Evolutionary conservation across 1,140 invertebrate genomes (phyloP), one percentile per base, ranked within the genome.

Genomic region (Meloidogyne hapla): DNA sequence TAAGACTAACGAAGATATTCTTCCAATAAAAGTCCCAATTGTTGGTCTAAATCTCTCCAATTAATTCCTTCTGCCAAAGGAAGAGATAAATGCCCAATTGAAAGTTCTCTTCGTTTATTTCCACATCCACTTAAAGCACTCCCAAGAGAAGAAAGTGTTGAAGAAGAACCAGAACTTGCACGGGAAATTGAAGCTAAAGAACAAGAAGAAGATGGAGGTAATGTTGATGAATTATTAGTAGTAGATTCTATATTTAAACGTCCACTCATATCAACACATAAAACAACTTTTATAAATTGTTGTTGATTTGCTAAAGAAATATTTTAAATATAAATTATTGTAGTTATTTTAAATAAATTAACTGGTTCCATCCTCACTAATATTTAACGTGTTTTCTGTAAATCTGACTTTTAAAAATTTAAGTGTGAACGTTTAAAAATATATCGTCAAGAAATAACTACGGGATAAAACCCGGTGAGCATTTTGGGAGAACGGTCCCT

Each of bases 21-120:
- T 87, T 96, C 96, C 85, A 98, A 96, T 75, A 93, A 92, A 87
- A 93, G 92, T 83, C 93, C 90, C 66, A 98, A 92, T 76, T 93
- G 92, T 80, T 92, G 92, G 87, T 98, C 95, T 77, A 98, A 89
- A 81, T 94, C 92, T 85, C 94, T 93, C 96, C 96, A 98, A 56
- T 56, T 79, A n/a, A 65, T 69, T 33, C 75, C 62, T 1, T 74
- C 13, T 13, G 42, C 66, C 3, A 81, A 42, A 18, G 84, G 80
- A 74, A 85, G 68, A 12, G 69, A 13, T 13, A 86, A 48, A 79
- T 91, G 92, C 6, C 94, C 94, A 85, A 98, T 94, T 5, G 92
- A 89, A 69, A 90, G 89, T 82, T 85, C 83, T 12, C 69, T 45
- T 23, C 73, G 21, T 18, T 45, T 48, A 40, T 26, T 33, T n/a